Percentiles rank a stretch among this genome's conserved stretches.
Conservation (phyloP, 1,140 invertebrate species). For the Leptonema lineaticorne region DNA sequence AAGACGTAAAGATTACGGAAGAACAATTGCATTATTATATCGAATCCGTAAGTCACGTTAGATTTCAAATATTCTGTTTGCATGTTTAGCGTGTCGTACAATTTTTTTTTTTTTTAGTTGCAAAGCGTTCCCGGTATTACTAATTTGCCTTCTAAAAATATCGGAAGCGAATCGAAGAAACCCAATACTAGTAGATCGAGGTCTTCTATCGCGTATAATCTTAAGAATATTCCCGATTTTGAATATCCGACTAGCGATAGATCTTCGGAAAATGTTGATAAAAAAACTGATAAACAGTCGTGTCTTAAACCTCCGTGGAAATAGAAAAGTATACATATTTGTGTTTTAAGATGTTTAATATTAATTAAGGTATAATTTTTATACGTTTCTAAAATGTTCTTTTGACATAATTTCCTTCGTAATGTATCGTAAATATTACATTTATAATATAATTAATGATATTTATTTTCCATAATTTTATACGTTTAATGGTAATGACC, state of each 20-base stretch:
- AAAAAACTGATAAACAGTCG: slow-evolving; percentile 32
- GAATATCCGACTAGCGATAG: slow-evolving; percentile 39
- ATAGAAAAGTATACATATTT: too few species aligned
- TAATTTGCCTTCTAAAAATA: slow-evolving; percentile 23
- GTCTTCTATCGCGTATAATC: background rate
- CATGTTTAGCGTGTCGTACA: background rate
- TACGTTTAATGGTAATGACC: too few species aligned
- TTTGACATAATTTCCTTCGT: too few species aligned
- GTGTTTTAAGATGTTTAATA: too few species aligned
- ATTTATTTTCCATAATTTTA: too few species aligned
- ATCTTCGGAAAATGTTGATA: slow-evolving; percentile 15
- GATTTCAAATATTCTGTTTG: background rate
- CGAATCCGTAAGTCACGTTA: slow-evolving; percentile 45
- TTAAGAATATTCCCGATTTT: slow-evolving; percentile 20
- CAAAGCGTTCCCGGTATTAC: slow-evolving; percentile 45
- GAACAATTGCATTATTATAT: slow-evolving; percentile 50
- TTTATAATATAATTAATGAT: too few species aligned
- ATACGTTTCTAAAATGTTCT: too few species aligned
- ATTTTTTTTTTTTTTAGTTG: slow-evolving; percentile 44
- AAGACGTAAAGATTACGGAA: slow-evolving; percentile 45
- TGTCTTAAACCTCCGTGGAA: slow-evolving; percentile 50
- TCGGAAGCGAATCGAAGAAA: background rate
- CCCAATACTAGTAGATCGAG: background rate
- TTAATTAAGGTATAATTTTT: too few species aligned
- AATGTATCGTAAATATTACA: too few species aligned